These are phyloP conservation scores for Laterallus jamaicensis DNA, from an alignment of 2,113 vertebrate genomes.

Conservation along the genomic window DNA sequence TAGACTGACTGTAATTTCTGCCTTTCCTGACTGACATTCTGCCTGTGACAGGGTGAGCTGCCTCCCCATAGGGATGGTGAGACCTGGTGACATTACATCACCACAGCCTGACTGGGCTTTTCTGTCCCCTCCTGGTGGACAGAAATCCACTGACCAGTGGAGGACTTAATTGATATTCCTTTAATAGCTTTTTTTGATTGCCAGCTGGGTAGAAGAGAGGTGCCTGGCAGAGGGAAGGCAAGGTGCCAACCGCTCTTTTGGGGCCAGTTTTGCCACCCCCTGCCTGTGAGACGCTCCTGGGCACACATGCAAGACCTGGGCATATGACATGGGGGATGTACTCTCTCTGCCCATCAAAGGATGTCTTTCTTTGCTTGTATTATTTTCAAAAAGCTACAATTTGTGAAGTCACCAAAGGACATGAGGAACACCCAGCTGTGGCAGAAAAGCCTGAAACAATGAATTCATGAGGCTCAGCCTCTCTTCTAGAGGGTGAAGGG, in stretches of 20 bases:
- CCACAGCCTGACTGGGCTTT: not conserved
- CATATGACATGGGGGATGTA: fast-evolving
- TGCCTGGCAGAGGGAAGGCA: not conserved
- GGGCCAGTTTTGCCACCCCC: not conserved
- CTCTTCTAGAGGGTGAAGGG: too few species aligned
- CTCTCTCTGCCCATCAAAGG: not conserved
- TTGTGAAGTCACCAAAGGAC: not conserved
- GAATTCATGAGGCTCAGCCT: not conserved
- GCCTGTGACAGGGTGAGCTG: not conserved
- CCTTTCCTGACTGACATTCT: not conserved
- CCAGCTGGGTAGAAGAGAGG: not conserved
- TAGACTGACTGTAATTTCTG: not conserved
- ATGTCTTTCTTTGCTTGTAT: not conserved
- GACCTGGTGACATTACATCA: not conserved
- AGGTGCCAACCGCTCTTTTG: not conserved
- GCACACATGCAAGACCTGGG: not conserved
- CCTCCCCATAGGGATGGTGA: fast-evolving
- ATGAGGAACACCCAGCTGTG: not conserved
- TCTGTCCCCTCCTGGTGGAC: not conserved
- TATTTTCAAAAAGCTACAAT: not conserved
- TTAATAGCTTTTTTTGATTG: not conserved
- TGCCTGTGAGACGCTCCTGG: not conserved
- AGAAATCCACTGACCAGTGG: not conserved
- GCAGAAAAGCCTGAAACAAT: not conserved
- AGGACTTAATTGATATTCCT: not conserved